Base-by-base conservation (phyloP, 2,797 vertebrate species). In the Pangasius sanitwongsei region DNA sequence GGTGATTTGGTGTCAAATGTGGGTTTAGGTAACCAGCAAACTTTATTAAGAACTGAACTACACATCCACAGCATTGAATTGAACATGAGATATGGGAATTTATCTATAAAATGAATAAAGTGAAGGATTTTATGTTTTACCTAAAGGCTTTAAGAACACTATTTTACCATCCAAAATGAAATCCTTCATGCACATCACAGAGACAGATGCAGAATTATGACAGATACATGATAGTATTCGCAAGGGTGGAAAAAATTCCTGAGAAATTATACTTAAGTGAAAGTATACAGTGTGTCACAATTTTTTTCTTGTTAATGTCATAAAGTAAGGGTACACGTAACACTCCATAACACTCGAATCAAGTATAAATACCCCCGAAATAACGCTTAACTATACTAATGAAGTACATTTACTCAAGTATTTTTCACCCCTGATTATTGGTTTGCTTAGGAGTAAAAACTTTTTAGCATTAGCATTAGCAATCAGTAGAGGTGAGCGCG, bases 351-450 rank as follows among this genome's bases (percentile, higher is more conserved):
- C 44, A 50, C 25, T 50, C 13, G 23, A 15, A 0, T 78, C 44
- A 80, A 80, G n/a, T 55, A 18, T 53, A 31, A 78, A 57, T 6
- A 80, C 0, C 50, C 3, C 16, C 0, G 23, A 81, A 81, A 80
- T 34, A 34, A 80, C 3, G 13, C 74, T 28, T 48, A 48, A 16
- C 75, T 31, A 55, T 11, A 57, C 12, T 3, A 31, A 53, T 0
- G 1, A 31, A 18, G 50, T 55, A 57, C 53, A 57, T 57, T 31
- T 31, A 18, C 28, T 34, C 7, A 80, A n/a, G 15, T 20, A 11
- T 20, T 34, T 59, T 81, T 81, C 55, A 15, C 6, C 23, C 80
- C 80, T 61, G 57, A 61, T 83, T 83, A n/a, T 61, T 83, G 37
- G 23, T 83, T 83, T 61, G 20, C 2, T 61, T 41, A 63, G 1